Base-by-base conservation (phyloP, 64 coral and sea anemone genomes). In the Actinia tenebrosa region DNA sequence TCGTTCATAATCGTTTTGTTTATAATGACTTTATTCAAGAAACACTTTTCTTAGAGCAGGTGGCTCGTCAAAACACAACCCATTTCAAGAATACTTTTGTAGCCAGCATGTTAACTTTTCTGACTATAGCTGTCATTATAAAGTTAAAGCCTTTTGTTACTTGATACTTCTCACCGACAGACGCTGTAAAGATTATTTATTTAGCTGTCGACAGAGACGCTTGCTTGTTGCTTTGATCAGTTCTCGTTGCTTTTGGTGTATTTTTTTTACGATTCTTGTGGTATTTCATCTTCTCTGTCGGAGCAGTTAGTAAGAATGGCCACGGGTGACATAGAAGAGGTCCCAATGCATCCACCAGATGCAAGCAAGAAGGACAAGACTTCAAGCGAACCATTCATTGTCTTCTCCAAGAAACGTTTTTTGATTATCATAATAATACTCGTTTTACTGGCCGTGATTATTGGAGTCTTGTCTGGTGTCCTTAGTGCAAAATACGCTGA, bases 401-500 rank as follows among this genome's bases (percentile, higher is more conserved):
- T 26, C 2, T 64, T 85, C 53, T 59, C 83, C 15, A 85, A 85
- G 56, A 63, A 85, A 18, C 56, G 50, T 9, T 85, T 85, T 59
- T n/a, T 85, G 4, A 62, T 85, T 16, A 42, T 60, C 22, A 61
- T 64, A 17, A 15, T 85, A 0, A 54, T 85, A 59, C 20, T 85
- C 9, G 1, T 85, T 8, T 64, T 85, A 55, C 16, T 85, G 7
- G 83, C 46, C 7, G 83, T 85, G 9, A 19, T 85, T 15, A 54
- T 61, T 18, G 83, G 83, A 6, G 83, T 85, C 4, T 60, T 85
- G 83, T 85, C 83, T 19, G 83, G 83, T 17, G 83, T 85, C 2
- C n/a, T 85, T 3, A 85, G 83, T 16, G 83, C 53, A 11, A 60
- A 15, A 20, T 85, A 85, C 25, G 83, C 83, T 9, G 83, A 61